Conservation (phyloP, 1,140 invertebrate species). For the Drosophila tsacasi region DNA sequence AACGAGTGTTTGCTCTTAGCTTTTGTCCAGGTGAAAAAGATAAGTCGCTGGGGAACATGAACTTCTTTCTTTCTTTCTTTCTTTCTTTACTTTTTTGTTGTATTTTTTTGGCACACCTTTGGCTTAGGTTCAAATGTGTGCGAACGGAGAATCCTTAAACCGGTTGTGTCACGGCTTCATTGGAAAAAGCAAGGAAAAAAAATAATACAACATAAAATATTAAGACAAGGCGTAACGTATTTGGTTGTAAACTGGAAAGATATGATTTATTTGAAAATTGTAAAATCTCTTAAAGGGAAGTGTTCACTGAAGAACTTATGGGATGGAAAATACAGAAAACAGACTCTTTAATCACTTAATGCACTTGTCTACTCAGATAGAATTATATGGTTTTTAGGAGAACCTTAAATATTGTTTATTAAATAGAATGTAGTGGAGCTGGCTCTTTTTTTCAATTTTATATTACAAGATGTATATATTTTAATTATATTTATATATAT, state of each 20-base stretch:
- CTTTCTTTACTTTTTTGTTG: background rate
- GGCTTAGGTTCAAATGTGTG: conserved; percentile 13
- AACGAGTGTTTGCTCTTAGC: conserved; percentile 1
- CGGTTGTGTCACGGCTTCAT: conserved; percentile 1
- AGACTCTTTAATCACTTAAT: background rate
- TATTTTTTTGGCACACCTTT: conserved; percentile 8
- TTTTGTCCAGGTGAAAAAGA: conserved; percentile 8
- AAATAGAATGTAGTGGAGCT: too few species aligned
- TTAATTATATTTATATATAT: too few species aligned
- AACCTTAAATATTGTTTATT: background rate
- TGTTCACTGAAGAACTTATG: background rate
- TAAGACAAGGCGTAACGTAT: background rate
- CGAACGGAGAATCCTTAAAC: conserved; percentile 15
- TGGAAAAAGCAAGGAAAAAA: background rate
- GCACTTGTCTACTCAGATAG: background rate
- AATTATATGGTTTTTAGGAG: too few species aligned
- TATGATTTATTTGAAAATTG: background rate
- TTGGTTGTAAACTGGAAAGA: background rate
- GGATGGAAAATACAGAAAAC: background rate
- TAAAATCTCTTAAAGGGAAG: background rate
- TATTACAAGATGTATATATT: too few species aligned
- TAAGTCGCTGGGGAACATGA: background rate
- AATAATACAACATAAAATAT: background rate
- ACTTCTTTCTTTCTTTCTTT: background rate
- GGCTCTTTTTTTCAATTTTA: too few species aligned